Evolutionary conservation across 2,888 invertebrate genomes (phyloP).

Genomic region (Coecobrya sp.): DNA sequence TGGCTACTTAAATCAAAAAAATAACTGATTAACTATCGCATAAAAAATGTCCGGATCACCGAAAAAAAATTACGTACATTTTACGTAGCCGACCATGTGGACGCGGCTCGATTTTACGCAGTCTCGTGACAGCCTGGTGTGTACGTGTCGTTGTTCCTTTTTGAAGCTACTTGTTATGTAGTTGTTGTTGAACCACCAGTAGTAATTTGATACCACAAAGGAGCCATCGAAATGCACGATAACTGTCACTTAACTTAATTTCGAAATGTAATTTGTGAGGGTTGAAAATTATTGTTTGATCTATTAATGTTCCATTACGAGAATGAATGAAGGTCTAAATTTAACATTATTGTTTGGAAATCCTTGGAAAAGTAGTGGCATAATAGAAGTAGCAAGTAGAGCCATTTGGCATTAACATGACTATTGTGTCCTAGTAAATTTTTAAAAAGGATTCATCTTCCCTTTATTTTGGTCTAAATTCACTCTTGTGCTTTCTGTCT

Average conservation of each 20-base stretch:
- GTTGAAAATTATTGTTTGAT: constrained; percentile 76
- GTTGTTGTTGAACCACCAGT: neutral
- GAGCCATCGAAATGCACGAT: constrained; percentile 76
- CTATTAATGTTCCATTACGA: constrained; percentile 74
- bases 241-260: constrained; percentile 78
- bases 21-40: too few relatives aligned
- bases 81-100: too few relatives aligned
- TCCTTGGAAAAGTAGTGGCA: neutral
- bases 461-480: constrained; percentile 17
- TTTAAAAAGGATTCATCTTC: constrained; percentile 62
- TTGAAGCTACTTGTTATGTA: constrained; percentile 3
- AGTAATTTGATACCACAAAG: constrained; percentile 78
- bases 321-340: constrained; percentile 49
- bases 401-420: constrained; percentile 42
- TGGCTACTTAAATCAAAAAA: too few relatives aligned
- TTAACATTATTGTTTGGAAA: neutral
- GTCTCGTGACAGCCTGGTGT: neutral
- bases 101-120: too few relatives aligned
- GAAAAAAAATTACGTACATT: too few relatives aligned
- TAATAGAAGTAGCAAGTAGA: neutral
- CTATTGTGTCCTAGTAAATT: constrained; percentile 53
- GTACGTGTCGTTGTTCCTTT: neutral
- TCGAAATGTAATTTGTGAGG: constrained; percentile 70
- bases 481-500: neutral
- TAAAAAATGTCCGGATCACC: neutral